Percentiles rank a stretch among this genome's conserved stretches.
phyloP scores from a whole-genome alignment of 2,113 vertebrate genomes.

The Hyaena hyaena region DNA sequence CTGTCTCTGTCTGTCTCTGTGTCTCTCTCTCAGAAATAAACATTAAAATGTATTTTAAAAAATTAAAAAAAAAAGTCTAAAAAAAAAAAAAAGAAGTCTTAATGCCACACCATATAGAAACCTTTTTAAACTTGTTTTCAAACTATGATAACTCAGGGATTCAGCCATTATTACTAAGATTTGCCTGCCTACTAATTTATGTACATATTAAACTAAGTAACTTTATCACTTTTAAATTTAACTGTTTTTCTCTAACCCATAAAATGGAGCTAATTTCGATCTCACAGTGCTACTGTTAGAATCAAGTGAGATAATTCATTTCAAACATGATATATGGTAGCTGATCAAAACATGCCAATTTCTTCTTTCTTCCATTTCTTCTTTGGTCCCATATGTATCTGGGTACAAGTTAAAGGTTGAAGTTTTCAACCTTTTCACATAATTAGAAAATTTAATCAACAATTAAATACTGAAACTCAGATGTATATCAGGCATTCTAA shows the following conservation, averaged over 20 bases:
- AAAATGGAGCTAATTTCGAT: not conserved
- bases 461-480: not conserved
- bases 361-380: not conserved
- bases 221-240: constrained; percentile 8
- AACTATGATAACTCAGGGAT: not conserved
- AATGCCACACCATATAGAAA: not conserved
- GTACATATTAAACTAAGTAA: not conserved
- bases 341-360: not conserved
- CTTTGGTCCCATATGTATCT: not conserved
- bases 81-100: not conserved
- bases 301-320: constrained; percentile 8
- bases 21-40: no score
- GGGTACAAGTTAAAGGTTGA: not conserved
- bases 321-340: not conserved
- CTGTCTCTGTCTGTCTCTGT: no score
- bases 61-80: not conserved
- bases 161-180: not conserved
- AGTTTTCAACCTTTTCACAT: not conserved
- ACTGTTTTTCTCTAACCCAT: not conserved
- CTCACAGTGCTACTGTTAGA: not conserved
- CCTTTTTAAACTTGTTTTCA: not conserved
- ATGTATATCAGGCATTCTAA: not conserved
- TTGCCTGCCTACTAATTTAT: not conserved
- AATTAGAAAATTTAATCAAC: not conserved
- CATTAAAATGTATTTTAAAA: no score